Percentiles rank a stretch among this genome's conserved stretches.
These are phyloP conservation scores for Ennomos erosarius DNA, from an alignment of 2,888 invertebrate genomes.

Conservation along the genomic window DNA sequence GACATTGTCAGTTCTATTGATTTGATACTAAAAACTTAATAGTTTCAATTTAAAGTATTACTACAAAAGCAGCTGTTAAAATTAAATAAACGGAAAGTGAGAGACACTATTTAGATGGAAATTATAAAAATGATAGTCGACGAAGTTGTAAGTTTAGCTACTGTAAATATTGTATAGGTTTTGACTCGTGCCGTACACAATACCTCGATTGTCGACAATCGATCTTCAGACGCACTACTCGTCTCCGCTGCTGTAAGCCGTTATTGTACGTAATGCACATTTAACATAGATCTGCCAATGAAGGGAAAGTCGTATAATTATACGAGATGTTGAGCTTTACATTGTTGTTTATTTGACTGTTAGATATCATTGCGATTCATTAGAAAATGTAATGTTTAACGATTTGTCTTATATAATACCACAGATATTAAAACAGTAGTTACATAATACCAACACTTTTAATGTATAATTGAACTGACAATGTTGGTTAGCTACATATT, in stretches of 20 bases:
- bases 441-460: too few species aligned
- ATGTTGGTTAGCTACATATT: conserved; percentile 10
- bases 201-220: conserved; percentile 72
- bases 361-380: neutral
- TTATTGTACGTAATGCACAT: conserved; percentile 33
- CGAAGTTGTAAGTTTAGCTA: conserved; percentile 2
- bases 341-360: conserved; percentile 1
- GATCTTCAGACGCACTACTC: conserved; percentile 55
- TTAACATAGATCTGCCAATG: conserved; percentile 36
- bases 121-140: neutral
- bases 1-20: too few species aligned
- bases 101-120: too few species aligned
- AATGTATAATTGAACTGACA: neutral
- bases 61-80: too few species aligned
- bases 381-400: too few species aligned
- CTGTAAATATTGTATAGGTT: conserved; percentile 10
- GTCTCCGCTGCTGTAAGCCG: conserved; percentile 31
- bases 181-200: conserved; percentile 45
- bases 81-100: too few species aligned
- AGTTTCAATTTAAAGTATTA: too few species aligned
- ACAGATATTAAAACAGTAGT: too few species aligned
- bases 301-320: conserved; percentile 31
- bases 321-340: conserved; percentile 18
- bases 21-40: too few species aligned
- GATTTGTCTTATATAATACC: neutral